Conservation (phyloP, 2,113 vertebrate genomes). For the Brienomyrus brachyistius region DNA sequence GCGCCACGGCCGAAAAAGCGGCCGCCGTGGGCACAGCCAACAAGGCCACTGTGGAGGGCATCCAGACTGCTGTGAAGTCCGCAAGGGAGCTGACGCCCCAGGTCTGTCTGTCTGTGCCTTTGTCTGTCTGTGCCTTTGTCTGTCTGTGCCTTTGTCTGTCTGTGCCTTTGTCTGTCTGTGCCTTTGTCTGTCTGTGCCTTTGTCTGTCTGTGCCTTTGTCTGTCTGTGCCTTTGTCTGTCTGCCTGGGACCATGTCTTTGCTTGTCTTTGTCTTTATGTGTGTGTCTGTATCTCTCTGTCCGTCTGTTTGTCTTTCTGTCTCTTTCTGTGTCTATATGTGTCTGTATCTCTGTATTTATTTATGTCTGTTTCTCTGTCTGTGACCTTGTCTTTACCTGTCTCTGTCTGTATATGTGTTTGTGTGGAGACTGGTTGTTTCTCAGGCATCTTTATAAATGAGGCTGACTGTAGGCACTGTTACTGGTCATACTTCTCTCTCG, state of each 20-base stretch:
- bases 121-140: neutral
- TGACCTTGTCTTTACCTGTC: neutral
- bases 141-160: neutral
- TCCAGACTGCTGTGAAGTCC: slow-evolving; percentile 89
- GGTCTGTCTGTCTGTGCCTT: slow-evolving; percentile 52
- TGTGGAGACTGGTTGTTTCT: neutral
- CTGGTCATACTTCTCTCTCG: neutral
- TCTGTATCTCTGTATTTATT: slow-evolving; percentile 41
- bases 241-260: too few relatives aligned
- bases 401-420: slow-evolving; percentile 42
- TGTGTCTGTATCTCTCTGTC: neutral
- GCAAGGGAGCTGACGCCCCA: slow-evolving; percentile 91
- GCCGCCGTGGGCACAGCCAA: slow-evolving; percentile 94
- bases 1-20: slow-evolving; percentile 91
- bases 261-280: slow-evolving; percentile 41
- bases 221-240: neutral
- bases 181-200: neutral
- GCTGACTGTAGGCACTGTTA: neutral
- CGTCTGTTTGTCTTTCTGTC: neutral
- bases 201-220: neutral
- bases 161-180: neutral
- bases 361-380: neutral
- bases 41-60: slow-evolving; percentile 87
- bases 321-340: neutral
- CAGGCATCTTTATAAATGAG: neutral